Base-by-base conservation (phyloP, 2,888 invertebrate genomes). In the Zaprionus bogoriensis region DNA sequence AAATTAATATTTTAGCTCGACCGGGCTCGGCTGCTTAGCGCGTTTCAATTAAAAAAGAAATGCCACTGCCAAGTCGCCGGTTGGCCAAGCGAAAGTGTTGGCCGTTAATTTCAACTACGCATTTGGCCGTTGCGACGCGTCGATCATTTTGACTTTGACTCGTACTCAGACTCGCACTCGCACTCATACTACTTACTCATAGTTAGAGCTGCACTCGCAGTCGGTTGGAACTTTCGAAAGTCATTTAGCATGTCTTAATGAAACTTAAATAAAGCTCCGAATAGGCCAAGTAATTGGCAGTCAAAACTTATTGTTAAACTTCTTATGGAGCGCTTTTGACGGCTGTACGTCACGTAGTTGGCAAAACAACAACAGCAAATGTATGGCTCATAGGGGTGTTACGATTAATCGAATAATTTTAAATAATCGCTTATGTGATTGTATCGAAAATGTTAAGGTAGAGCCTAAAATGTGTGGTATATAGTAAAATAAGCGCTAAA, bases 201-300 rank as follows among this genome's bases (percentile, higher is more conserved):
- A n/a, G n/a, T n/a, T n/a, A n/a, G n/a, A n/a, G n/a, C n/a, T n/a
- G 6, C 12, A 44, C 39, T 17, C 30, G 27, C 38, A 41, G 23
- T 25, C 32, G 17, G 44, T 41, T 45, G 20, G 46, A 52, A 86
- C 81, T 86, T 82, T 82, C 82, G 81, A 82, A 84, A 84, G 67
- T 70, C 77, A 82, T 83, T 84, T 84, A 84, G 76, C 69, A 80
- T 86, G 84, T 80, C 84, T 84, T 77, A 83, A 82, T 84, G 67
- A 70, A 86, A 86, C 81, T 74, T 67, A 69, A 81, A 81, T 76
- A 77, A 67, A 70, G 85, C 85, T 82, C 80, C 80, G 85, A 79
- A 85, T 85, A 82, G n/a, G n/a, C n/a, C n/a, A n/a, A 73, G 85
- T 76, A 74, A 84, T 74, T 84, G 78, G 63, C 82, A 74, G 74